Percentiles rank a stretch among this genome's conserved stretches.
Conservation (phyloP, 2,888 invertebrate species). For the Drosophila tripunctata region DNA sequence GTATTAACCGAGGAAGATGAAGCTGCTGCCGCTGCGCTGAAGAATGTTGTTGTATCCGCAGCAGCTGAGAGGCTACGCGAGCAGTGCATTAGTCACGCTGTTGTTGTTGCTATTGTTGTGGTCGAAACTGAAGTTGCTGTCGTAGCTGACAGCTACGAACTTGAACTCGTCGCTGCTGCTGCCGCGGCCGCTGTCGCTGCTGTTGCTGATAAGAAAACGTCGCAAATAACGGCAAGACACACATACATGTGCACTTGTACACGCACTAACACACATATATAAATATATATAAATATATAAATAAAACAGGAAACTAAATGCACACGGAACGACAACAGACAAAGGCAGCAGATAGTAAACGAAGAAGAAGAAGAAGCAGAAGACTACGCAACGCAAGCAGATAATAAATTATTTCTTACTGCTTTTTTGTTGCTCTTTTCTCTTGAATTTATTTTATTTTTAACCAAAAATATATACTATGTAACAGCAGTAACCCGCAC, state of each 20-base stretch:
- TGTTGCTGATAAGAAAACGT: slow-evolving; percentile 47
- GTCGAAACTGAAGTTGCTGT: slow-evolving; percentile 13
- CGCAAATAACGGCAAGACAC: slow-evolving; percentile 29
- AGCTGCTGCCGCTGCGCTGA: slow-evolving; percentile 82
- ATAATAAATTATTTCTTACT: slow-evolving; percentile 45
- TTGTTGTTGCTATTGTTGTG: slow-evolving; percentile 33
- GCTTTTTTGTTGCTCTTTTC: slow-evolving; percentile 13
- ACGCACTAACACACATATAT: slow-evolving; percentile 13
- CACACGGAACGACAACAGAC: slow-evolving; percentile 42
- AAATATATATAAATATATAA: slow-evolving; percentile 23
- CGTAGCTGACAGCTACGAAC: slow-evolving; percentile 33
- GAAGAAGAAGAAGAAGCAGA: slow-evolving; percentile 16
- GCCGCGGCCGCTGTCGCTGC: neutral
- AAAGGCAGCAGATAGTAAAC: too few relatives aligned
- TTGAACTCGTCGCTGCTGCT: slow-evolving; percentile 33
- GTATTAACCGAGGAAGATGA: slow-evolving; percentile 62
- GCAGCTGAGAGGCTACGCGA: slow-evolving; percentile 90
- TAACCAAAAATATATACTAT: too few relatives aligned
- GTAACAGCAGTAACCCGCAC: slow-evolving; percentile 18
- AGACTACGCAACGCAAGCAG: slow-evolving; percentile 40
- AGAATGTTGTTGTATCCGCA: slow-evolving; percentile 85
- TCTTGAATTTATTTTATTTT: slow-evolving; percentile 10
- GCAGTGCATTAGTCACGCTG: slow-evolving; percentile 87
- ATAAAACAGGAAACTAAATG: slow-evolving; percentile 56
- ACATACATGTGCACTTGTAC: slow-evolving; percentile 6